These are phyloP conservation scores for Cyprinodon tularosa DNA, from an alignment of 2,113 vertebrate species.

Conservation along the genomic window DNA sequence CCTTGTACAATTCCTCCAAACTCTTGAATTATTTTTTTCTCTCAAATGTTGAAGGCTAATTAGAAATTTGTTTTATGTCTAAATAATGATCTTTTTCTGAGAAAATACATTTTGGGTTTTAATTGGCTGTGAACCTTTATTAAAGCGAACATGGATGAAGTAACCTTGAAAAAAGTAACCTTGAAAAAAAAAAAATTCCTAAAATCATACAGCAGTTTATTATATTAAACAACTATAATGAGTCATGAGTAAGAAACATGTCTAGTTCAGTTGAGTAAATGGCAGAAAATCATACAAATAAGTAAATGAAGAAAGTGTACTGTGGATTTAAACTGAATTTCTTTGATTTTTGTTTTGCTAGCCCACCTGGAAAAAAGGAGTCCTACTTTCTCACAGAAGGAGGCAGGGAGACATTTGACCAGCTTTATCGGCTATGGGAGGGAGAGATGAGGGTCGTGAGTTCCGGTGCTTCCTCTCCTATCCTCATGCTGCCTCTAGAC, in stretches of 20 bases:
- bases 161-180: too few relatives aligned
- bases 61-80: not conserved
- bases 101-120: not conserved
- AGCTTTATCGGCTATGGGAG: conserved; percentile 87
- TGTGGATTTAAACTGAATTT: not conserved
- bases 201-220: too few relatives aligned
- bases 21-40: too few relatives aligned
- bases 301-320: not conserved
- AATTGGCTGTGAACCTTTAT: not conserved
- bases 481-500: conserved; percentile 82
- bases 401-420: conserved; percentile 92
- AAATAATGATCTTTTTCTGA: not conserved
- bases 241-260: too few relatives aligned
- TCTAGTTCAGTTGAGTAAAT: too few relatives aligned
- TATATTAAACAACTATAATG: too few relatives aligned
- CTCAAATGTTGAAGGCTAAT: too few relatives aligned
- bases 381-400: conserved; percentile 91
- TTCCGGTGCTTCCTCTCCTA: conserved; percentile 74
- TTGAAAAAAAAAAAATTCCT: too few relatives aligned
- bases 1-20: too few relatives aligned
- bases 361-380: conserved; percentile 91
- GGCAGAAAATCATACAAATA: too few relatives aligned
- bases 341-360: conserved; percentile 44
- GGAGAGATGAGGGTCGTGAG: conserved; percentile 85
- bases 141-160: too few relatives aligned